Percentiles rank a stretch among this genome's conserved stretches.
phyloP scores from a whole-genome alignment of 2,797 vertebrate genomes.

The Nasua narica region DNA sequence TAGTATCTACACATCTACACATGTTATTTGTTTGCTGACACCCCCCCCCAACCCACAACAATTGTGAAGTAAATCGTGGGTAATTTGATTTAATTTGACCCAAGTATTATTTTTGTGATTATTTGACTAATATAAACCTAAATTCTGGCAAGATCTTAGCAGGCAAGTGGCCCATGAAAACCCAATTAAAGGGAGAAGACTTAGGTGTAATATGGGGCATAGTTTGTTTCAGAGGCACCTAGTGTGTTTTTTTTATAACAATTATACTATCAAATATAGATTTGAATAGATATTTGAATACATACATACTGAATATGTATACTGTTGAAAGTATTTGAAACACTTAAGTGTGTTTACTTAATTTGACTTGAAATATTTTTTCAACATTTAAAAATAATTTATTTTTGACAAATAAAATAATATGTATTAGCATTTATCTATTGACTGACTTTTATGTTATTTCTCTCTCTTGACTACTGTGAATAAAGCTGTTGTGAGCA shows the following conservation, averaged over 20 bases:
- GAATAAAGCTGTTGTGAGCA: too few relatives aligned
- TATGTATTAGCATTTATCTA: not conserved
- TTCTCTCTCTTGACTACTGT: too few relatives aligned
- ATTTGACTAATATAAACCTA: conserved; percentile 21
- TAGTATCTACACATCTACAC: not conserved
- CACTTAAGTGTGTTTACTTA: not conserved
- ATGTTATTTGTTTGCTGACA: not conserved
- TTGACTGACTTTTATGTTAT: too few relatives aligned
- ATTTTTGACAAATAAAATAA: not conserved
- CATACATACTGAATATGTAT: not conserved
- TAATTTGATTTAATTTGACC: not conserved
- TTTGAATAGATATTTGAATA: not conserved
- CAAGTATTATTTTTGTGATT: not conserved
- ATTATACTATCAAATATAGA: not conserved
- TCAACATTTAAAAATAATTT: not conserved
- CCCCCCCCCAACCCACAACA: not conserved
- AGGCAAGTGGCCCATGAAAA: not conserved
- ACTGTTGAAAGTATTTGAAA: not conserved
- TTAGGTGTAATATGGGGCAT: not conserved
- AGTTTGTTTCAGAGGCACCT: not conserved
- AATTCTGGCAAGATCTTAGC: not conserved
- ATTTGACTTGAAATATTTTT: not conserved
- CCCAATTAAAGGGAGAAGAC: not conserved
- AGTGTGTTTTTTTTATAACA: not conserved
- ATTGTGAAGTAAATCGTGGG: not conserved